Evolutionary conservation across 2,113 vertebrate genomes (phyloP).

Genomic region (Peromyscus maniculatus): DNA sequence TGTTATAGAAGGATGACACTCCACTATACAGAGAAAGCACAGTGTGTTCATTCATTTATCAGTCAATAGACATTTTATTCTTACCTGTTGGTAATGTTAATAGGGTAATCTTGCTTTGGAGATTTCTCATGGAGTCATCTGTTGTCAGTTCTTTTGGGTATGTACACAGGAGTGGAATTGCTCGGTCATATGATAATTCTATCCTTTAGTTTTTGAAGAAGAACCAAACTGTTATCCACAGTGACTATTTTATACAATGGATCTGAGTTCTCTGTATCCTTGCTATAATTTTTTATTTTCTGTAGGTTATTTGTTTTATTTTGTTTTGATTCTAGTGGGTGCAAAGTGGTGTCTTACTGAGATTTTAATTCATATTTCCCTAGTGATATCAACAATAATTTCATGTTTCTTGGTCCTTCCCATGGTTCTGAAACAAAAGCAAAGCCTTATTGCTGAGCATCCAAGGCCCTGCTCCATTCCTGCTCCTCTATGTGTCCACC

Average conservation of each 20-base stretch:
- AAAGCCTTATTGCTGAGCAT: neutral
- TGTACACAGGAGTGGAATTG: neutral
- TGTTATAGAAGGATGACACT: neutral
- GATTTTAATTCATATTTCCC: conserved; percentile 37
- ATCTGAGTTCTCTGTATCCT: neutral
- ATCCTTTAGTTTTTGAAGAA: neutral
- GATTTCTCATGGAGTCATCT: neutral
- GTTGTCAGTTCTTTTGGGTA: neutral
- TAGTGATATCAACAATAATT: conserved; percentile 6
- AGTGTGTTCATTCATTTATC: neutral
- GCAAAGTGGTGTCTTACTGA: neutral
- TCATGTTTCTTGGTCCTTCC: neutral
- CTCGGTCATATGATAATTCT: neutral
- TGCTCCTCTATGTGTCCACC: neutral
- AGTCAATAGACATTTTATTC: neutral
- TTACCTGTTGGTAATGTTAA: neutral
- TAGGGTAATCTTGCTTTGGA: neutral
- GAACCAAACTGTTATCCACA: neutral
- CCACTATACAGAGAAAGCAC: neutral
- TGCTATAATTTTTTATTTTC: conserved; percentile 13
- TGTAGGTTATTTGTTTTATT: neutral
- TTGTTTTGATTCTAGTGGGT: neutral
- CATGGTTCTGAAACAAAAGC: neutral
- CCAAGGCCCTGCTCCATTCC: neutral
- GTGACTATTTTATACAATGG: neutral